phyloP scores from a whole-genome alignment of 2,113 vertebrate genomes.

The Choloepus hoffmanni region DNA sequence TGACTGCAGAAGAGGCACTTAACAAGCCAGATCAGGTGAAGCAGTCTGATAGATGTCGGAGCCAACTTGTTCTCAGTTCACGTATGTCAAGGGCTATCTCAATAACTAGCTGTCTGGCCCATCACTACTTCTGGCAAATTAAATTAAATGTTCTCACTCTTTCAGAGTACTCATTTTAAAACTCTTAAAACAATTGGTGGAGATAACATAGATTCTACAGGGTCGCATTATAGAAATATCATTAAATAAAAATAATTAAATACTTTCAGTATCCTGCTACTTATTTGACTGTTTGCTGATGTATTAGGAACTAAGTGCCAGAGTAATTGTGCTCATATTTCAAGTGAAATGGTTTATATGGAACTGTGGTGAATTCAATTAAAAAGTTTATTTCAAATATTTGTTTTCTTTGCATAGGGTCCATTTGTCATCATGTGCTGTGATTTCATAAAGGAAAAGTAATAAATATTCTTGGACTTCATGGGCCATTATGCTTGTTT shows the following conservation, averaged over 20 bases:
- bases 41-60: not conserved
- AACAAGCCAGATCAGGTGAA: not conserved
- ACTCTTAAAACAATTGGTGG: slow-evolving; percentile 15
- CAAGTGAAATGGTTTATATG: slow-evolving; percentile 74
- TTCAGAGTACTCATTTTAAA: slow-evolving; percentile 45
- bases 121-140: slow-evolving; percentile 20
- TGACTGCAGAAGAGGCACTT: slow-evolving; percentile 29
- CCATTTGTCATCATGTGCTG: slow-evolving; percentile 66
- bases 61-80: slow-evolving; percentile 43
- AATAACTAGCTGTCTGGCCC: not conserved
- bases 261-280: slow-evolving; percentile 9
- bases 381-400: slow-evolving; percentile 79
- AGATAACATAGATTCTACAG: slow-evolving; percentile 38
- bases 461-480: slow-evolving; percentile 56
- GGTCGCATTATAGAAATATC: slow-evolving; percentile 54
- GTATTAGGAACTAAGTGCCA: slow-evolving; percentile 56
- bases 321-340: slow-evolving; percentile 75
- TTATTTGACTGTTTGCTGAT: slow-evolving; percentile 57
- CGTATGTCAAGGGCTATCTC: slow-evolving; percentile 13
- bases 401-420: slow-evolving; percentile 48
- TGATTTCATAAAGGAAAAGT: not conserved
- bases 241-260: slow-evolving; percentile 78
- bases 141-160: slow-evolving; percentile 36
- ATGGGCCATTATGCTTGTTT: slow-evolving; percentile 21
- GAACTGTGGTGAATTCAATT: slow-evolving; percentile 74